Conservation (phyloP, 2,797 vertebrate genomes). For the Scleropages formosus region DNA sequence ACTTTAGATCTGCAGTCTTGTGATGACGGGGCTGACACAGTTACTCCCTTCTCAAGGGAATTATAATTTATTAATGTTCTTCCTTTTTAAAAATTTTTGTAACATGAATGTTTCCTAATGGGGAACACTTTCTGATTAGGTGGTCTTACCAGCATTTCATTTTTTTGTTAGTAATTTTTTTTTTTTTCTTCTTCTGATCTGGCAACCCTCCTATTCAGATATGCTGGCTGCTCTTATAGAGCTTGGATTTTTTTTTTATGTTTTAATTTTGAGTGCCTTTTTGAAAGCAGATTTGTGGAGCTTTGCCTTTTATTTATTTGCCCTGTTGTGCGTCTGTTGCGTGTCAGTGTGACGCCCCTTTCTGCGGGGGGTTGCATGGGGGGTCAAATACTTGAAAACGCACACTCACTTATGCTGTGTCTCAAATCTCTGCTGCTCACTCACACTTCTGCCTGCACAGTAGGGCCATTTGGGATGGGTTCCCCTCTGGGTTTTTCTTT, state of each 20-base stretch:
- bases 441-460: constrained; percentile 77
- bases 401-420: constrained; percentile 38
- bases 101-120: constrained; percentile 64
- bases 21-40: constrained; percentile 51
- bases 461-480: constrained; percentile 64
- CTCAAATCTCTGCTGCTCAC: constrained; percentile 74
- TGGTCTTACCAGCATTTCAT: constrained; percentile 80
- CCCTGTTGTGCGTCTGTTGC: constrained; percentile 29
- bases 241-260: constrained; percentile 77
- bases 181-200: constrained; percentile 65
- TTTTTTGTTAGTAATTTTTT: constrained; percentile 46
- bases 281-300: constrained; percentile 90
- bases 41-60: constrained; percentile 63
- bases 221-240: constrained; percentile 88
- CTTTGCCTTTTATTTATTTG: constrained; percentile 62
- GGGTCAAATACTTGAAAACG: constrained; percentile 84
- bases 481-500: constrained; percentile 57
- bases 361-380: constrained; percentile 41
- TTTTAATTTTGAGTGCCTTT: constrained; percentile 99
- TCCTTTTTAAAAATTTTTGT: constrained; percentile 44
- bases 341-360: constrained; percentile 67
- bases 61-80: constrained; percentile 74
- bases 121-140: constrained; percentile 78
- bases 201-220: constrained; percentile 82
- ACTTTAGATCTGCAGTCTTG: no score